phyloP scores from a whole-genome alignment of 2,113 vertebrate species.

The Ardeotis arabs region DNA sequence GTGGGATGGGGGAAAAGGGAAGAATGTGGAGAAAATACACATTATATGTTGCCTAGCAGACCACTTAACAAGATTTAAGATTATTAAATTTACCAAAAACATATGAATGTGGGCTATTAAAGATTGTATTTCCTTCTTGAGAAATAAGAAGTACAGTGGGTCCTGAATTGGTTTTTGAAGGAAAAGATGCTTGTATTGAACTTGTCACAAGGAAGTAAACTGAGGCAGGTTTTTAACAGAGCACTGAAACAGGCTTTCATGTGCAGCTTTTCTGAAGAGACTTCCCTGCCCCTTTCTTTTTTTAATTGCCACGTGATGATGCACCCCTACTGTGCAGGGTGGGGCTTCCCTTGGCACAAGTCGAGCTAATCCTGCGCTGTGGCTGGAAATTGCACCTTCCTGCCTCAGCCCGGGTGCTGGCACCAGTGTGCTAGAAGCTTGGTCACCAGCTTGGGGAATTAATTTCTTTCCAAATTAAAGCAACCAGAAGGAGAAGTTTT shows the following conservation, averaged over 20 bases:
- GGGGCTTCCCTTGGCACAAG: neutral
- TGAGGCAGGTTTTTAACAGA: neutral
- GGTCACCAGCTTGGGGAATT: neutral
- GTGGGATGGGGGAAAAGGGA: neutral
- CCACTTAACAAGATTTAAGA: neutral
- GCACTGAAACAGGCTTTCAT: neutral
- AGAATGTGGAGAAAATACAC: neutral
- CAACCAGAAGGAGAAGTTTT: neutral
- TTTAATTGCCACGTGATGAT: neutral
- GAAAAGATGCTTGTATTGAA: neutral
- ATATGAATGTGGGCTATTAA: neutral
- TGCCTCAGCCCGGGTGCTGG: neutral
- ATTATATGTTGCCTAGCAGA: neutral
- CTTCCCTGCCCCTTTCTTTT: neutral
- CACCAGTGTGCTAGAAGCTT: neutral
- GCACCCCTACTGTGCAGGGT: neutral
- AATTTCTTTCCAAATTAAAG: neutral
- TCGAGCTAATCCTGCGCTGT: rapidly evolving
- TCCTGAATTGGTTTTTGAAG: neutral
- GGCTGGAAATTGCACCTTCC: neutral
- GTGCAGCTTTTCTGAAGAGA: neutral
- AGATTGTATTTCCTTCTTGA: neutral
- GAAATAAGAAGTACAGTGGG: neutral
- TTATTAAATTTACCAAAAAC: neutral
- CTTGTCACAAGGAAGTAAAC: neutral